Base-by-base conservation (phyloP, 92 coral and sea anemone genomes). In the Ricordea florida region DNA sequence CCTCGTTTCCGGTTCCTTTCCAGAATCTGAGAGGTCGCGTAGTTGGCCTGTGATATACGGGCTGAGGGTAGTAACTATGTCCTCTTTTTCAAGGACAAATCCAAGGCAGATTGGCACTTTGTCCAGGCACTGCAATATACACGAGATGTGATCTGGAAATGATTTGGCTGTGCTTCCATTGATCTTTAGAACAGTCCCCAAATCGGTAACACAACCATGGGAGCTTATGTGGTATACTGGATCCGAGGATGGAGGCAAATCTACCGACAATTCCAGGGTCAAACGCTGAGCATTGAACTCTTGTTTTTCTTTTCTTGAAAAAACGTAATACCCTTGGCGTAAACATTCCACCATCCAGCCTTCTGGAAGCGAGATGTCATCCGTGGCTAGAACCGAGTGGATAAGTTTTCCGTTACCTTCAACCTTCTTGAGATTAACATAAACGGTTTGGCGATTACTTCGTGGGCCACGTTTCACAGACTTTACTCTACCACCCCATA, bases 81-180 rank as follows among this genome's bases (percentile, higher is more conserved):
- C 22, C 32, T 55, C 21, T 11, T 24, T 40, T 55, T 55, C 62
- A 55, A 55, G 62, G 20, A 27, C 22, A 55, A 27, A 55, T 55
- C 62, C 62, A 29, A 28, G 40, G 62, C 62, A 55, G 62, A 55
- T 55, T 0, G 62, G 62, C 15, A 55, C 38, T 18, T 24, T 55
- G 15, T 55, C 38, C 38, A 55, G 38, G 38, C 2, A 55, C 7
- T 55, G 62, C 37, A 55, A 24, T 28, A 28, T 27, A 28, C 61
- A 17, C 6, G 17, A 10, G 53, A 27, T 46, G 53, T 17, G 17
- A 24, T 51, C 35, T 51, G 35, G 59, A 51, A 23, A 51, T 51
- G 61, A 27, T 53, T 1, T 53, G 61, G 42, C 42, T 56, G 62
- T 56, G 62, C 62, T 31, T 4, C 62, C 62, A 56, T 56, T 56